These are phyloP conservation scores for Hypotaenidia okinawae DNA, from an alignment of 2,797 vertebrate species.

Conservation along the genomic window DNA sequence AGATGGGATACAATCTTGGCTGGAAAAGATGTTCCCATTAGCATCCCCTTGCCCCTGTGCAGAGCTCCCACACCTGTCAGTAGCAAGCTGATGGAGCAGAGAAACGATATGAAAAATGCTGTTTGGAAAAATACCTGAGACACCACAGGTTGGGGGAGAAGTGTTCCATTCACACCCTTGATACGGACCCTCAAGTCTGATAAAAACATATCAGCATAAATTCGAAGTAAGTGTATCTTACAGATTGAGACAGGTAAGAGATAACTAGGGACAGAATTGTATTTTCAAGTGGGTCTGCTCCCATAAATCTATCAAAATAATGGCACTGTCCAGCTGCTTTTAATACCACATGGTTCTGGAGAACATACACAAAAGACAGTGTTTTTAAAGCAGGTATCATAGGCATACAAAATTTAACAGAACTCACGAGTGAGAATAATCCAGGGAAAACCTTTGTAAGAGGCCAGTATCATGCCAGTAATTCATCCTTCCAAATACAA, in stretches of 20 bases:
- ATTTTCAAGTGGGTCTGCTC: not conserved
- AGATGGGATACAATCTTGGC: not conserved
- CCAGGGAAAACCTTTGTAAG: not conserved
- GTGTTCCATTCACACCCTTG: not conserved
- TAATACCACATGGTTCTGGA: not conserved
- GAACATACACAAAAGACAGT: not conserved
- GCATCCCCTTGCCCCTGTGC: rapidly evolving
- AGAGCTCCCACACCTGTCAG: not conserved
- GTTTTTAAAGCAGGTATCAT: not conserved
- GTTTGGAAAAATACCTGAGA: not conserved
- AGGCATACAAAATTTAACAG: not conserved
- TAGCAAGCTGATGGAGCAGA: not conserved
- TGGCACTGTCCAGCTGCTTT: not conserved
- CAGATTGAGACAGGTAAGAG: not conserved
- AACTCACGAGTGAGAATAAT: not conserved
- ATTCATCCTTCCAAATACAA: constrained; percentile 35
- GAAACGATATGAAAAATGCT: not conserved
- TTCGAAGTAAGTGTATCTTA: not conserved
- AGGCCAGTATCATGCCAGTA: not conserved
- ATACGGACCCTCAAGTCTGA: not conserved
- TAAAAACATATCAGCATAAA: not conserved
- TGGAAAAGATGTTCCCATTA: not conserved
- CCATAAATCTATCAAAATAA: not conserved
- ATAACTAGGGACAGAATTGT: not conserved
- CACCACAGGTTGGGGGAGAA: rapidly evolving